A percentile compares a stretch with the other conserved stretches of the same genome.
Evolutionary conservation across 2,113 vertebrate genomes (phyloP).

Genomic region (Leptodactylus fuscus): DNA sequence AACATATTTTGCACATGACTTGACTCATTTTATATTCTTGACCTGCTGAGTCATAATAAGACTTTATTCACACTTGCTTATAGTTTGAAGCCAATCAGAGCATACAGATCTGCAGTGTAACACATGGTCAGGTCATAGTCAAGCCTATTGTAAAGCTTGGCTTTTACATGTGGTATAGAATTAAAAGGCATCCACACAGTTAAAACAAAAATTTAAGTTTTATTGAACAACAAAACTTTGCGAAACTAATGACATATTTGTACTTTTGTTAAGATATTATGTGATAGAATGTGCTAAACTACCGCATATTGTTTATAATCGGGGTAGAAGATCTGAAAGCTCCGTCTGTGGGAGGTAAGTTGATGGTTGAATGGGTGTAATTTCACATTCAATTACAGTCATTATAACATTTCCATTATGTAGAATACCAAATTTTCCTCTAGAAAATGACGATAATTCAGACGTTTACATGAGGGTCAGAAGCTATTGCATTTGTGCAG

Average conservation of each 20-base stretch:
- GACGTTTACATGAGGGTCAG: background rate
- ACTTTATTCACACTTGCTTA: background rate
- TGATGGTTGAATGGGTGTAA: background rate
- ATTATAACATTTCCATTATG: conserved; percentile 23
- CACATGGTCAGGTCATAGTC: background rate
- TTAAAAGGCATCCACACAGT: background rate
- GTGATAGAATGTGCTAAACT: background rate
- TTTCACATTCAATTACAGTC: conserved; percentile 10
- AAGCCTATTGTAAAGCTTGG: too few species aligned
- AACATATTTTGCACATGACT: too few species aligned
- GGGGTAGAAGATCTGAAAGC: background rate
- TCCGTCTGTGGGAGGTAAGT: conserved; percentile 5
- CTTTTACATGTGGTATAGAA: background rate
- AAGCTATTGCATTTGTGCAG: background rate
- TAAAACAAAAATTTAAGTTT: background rate
- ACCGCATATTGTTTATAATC: background rate
- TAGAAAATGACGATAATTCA: conserved; percentile 16
- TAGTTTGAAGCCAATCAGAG: too few species aligned
- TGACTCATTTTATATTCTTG: background rate
- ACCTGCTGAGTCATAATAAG: background rate
- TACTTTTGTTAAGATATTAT: background rate
- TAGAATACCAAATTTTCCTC: background rate
- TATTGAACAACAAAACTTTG: background rate
- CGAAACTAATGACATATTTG: background rate
- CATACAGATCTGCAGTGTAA: background rate